Conservation (phyloP, 1,140 invertebrate genomes). For the Drosophila kanapiae region DNA sequence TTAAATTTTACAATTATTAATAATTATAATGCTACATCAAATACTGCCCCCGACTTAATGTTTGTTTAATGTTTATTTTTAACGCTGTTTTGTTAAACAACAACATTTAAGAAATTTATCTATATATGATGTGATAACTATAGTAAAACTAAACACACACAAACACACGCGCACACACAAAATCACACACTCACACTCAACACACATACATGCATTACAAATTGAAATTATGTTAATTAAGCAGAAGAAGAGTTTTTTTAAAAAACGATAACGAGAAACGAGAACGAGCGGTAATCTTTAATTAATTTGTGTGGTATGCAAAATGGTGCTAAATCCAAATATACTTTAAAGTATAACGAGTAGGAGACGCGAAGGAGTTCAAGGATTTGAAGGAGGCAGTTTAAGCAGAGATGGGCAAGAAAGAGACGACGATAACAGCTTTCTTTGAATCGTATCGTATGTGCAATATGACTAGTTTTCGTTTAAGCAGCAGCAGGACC, state of each 20-base stretch:
- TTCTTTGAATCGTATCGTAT: constrained; percentile 61
- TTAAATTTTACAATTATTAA: constrained; percentile 51
- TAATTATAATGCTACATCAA: constrained; percentile 71
- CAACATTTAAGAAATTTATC: constrained; percentile 74
- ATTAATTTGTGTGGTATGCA: constrained; percentile 82
- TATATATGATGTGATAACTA: constrained; percentile 83
- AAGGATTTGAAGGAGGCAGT: constrained; percentile 9
- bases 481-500: constrained; percentile 80
- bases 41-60: constrained; percentile 82
- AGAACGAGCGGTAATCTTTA: constrained; percentile 38
- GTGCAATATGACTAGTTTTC: constrained; percentile 89
- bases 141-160: constrained; percentile 75
- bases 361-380: constrained; percentile 20
- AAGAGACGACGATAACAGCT: constrained; percentile 1
- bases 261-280: constrained; percentile 36
- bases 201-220: constrained; percentile 66
- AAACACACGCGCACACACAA: constrained; percentile 21
- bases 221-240: constrained; percentile 81
- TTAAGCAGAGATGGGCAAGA: constrained; percentile 11
- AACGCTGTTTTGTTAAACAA: constrained; percentile 75
- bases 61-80: constrained; percentile 80
- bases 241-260: constrained; percentile 43
- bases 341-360: constrained; percentile 72
- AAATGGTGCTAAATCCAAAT: constrained; percentile 85
- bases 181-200: constrained; percentile 32